Evolutionary conservation across 2,113 vertebrate species (phyloP), one percentile per base, ranked within the genome.

Genomic region (Daboia siamensis): DNA sequence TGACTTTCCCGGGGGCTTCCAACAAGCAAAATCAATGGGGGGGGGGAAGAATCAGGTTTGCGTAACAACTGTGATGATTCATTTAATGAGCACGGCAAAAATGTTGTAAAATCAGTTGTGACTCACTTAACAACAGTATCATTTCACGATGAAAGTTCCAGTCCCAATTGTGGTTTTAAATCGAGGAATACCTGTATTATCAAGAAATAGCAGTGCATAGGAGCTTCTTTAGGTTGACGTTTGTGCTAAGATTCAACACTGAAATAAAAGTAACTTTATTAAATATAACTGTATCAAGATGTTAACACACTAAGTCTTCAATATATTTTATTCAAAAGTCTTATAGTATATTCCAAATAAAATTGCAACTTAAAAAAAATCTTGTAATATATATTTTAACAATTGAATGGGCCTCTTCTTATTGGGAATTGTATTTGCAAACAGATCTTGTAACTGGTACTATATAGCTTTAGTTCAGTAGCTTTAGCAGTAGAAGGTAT

Each of bases 281-380:
- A 91, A 44, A 44, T 93, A 88, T 33, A 90, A 0, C 85, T 8
- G 5, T 33, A n/a, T 87, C 8, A 90, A 87, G 57, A 39, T 57
- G 26, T 51, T 23, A 44, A 74, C 26, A 87, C 17, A 85, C 9
- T 86, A 91, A 39, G 86, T 0, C 11, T 87, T 88, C 33, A 57
- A 92, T 54, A 93, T 51, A 69, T 91, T 95, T 95, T 95, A 95
- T 61, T 92, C 17, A 93, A 2, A 17, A 93, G 24, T 52, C 5
- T 69, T 94, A 12, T 91, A 39, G 39, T 33, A 90, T 52, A 69
- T 91, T 93, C 88, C 86, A 94, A 86, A 95, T 94, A n/a, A 39
- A 95, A 89, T 94, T 91, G 85, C 64, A 64, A 59, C 21, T 59
- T 84, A 87, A 89, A 87, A 94, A 21, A 51, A 11, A 24, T 5